Evolutionary conservation across 2,113 vertebrate genomes (phyloP).

Genomic region (Pogona vitticeps): DNA sequence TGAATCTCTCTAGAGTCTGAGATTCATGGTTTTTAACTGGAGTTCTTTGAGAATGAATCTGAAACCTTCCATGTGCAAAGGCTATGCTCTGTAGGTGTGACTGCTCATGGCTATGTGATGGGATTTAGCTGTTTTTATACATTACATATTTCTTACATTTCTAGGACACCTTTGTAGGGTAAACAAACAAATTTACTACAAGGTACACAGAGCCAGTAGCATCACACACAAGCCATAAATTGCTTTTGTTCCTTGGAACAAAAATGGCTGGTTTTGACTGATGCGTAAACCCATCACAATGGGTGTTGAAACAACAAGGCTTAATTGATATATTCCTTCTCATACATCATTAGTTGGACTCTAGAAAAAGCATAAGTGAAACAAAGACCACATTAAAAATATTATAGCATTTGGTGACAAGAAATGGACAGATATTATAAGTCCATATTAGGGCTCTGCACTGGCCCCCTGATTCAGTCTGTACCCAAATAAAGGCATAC

Average conservation of each 20-base stretch:
- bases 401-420: neutral
- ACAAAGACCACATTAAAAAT: neutral
- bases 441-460: too few species aligned
- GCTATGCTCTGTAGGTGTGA: neutral
- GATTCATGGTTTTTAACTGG: slow-evolving; percentile 1
- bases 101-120: neutral
- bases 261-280: neutral
- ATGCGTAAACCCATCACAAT: neutral
- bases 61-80: neutral
- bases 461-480: too few species aligned
- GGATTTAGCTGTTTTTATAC: neutral
- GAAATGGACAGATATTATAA: neutral
- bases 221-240: neutral
- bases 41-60: neutral
- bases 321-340: slow-evolving; percentile 20
- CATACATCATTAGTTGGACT: neutral
- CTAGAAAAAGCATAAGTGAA: neutral
- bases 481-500: too few species aligned
- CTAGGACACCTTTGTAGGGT: neutral
- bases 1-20: neutral
- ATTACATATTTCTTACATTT: neutral
- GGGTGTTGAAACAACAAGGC: slow-evolving; percentile 11
- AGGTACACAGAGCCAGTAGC: neutral
- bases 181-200: neutral
- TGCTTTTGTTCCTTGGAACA: slow-evolving; percentile 5